Evolutionary conservation across 2,113 vertebrate species (phyloP).

Genomic region (Lepus europaeus): DNA sequence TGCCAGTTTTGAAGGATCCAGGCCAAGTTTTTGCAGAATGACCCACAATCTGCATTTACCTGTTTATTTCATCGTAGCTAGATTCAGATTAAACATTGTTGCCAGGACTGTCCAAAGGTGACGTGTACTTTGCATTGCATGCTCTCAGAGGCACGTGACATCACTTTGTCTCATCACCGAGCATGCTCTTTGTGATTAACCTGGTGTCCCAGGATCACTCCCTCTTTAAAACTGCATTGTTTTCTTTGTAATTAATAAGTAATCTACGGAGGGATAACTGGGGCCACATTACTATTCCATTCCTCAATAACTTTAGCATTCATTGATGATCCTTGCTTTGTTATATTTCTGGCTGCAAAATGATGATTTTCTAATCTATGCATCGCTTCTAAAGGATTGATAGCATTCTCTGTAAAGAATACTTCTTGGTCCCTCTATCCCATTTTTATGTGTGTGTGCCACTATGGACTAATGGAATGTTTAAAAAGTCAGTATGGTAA

Average conservation of each 20-base stretch:
- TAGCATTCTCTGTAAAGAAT: not conserved
- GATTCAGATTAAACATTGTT: not conserved
- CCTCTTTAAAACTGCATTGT: conserved; percentile 43
- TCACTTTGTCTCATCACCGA: not conserved
- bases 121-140: not conserved
- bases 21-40: not conserved
- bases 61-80: conserved; percentile 5
- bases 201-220: not conserved
- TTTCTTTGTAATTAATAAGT: not conserved
- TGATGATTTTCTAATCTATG: not conserved
- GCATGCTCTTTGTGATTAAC: not conserved
- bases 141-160: not conserved
- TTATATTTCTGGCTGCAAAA: not conserved
- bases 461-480: not conserved
- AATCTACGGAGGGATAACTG: not conserved
- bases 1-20: not conserved
- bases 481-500: not conserved
- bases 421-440: not conserved
- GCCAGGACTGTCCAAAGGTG: not conserved
- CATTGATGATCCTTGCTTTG: not conserved
- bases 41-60: conserved; percentile 13
- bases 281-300: not conserved
- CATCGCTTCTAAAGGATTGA: not conserved
- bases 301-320: not conserved
- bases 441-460: not conserved